Base-by-base conservation (phyloP, 2,797 vertebrate species). In the Muraenolepis orangiensis region DNA sequence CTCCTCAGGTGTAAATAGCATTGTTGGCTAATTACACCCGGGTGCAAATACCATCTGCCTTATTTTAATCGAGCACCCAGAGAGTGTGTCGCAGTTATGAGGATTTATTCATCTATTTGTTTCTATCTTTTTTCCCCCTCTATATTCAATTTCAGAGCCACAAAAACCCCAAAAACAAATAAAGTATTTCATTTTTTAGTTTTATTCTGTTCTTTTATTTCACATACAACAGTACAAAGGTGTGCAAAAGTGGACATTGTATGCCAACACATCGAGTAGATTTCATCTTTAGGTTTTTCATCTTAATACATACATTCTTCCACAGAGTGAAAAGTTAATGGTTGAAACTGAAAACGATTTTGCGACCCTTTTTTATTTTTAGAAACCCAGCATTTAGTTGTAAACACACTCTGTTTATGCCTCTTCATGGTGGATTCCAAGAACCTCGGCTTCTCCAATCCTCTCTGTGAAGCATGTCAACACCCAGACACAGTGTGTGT, bases 391-490 rank as follows among this genome's bases (percentile, higher is more conserved):
- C 46, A 57, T 23, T 57, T 57, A 1, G 20, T 6, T 57, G 20
- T 57, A 23, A 57, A 57, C 51, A n/a, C 7, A 11, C 23, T 26
- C 18, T n/a, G 16, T 16, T 64, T 26, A 64, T 23, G 23, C 57
- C 57, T 36, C 31, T 40, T 13, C 83, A 23, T 64, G 1, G 3
- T 82, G 86, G 80, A 94, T 69, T 68, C 85, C 88, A 70, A 94
- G 90, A 31, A 94, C 91, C 80, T 94, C 92, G 57, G 93, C 92
- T 20, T 86, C 89, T 68, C 93, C 92, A 14, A 93, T 80, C 51
- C 42, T 81, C 72, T 89, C 93, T 93, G 86, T 23, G 87, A 86
- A 69, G 36, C 69, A 30, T 1, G 29, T 20, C 7, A 16, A 26
- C n/a, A 31, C 20, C 6, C n/a, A n/a, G n/a, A n/a, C n/a, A 40